Evolutionary conservation across 2,113 vertebrate genomes (phyloP).

Genomic region (Datnioides undecimradiatus): DNA sequence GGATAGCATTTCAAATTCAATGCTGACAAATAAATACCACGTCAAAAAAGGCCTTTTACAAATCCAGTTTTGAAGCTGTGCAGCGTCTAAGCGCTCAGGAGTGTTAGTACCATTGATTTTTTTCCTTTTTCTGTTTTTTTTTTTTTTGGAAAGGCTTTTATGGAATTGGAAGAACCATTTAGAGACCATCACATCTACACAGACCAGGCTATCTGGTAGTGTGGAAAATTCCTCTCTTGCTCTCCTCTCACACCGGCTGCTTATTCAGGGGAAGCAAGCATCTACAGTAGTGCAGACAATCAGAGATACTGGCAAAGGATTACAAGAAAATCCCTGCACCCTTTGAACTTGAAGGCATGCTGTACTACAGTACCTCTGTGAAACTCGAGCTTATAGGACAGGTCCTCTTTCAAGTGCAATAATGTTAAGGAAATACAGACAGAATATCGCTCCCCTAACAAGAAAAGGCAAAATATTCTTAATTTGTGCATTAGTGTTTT

Average conservation of each 20-base stretch:
- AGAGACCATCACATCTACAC: constrained; percentile 36
- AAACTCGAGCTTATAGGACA: constrained; percentile 50
- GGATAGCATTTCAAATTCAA: constrained; percentile 46
- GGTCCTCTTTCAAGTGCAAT: constrained; percentile 72
- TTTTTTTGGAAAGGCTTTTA: constrained; percentile 45
- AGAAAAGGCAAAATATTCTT: constrained; percentile 59
- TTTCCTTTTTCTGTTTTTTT: background rate
- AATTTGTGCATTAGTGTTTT: constrained; percentile 63
- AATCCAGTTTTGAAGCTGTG: constrained; percentile 55
- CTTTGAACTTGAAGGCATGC: constrained; percentile 56
- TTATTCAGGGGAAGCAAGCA: constrained; percentile 53
- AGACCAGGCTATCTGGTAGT: background rate
- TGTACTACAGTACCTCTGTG: constrained; percentile 55
- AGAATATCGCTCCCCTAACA: constrained; percentile 44
- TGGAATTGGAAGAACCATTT: constrained; percentile 58
- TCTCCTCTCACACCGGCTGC: constrained; percentile 25
- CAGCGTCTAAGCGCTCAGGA: constrained; percentile 54
- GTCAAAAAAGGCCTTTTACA: constrained; percentile 40
- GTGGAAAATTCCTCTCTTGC: background rate
- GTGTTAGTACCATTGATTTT: constrained; percentile 55
- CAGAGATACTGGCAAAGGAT: constrained; percentile 39
- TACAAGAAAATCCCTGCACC: constrained; percentile 24
- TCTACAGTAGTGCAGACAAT: constrained; percentile 42
- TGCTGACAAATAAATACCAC: constrained; percentile 70
- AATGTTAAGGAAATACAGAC: constrained; percentile 58